phyloP scores from a whole-genome alignment of 1,140 invertebrate species.

The Halictus rubicundus region DNA sequence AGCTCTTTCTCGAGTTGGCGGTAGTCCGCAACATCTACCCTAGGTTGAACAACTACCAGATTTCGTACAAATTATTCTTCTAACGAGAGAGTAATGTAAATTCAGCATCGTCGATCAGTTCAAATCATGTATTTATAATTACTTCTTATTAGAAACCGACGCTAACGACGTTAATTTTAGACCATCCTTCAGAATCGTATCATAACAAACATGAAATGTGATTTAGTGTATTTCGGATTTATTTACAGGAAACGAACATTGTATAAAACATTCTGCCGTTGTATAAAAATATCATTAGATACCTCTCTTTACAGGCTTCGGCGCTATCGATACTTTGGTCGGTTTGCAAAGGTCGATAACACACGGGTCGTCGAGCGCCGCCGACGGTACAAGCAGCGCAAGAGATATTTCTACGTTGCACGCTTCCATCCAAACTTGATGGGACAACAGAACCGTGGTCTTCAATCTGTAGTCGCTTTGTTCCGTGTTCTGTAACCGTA shows the following conservation, averaged over 20 bases:
- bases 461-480: constrained; percentile 87
- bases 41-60: constrained; percentile 4
- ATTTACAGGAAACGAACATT: constrained; percentile 29
- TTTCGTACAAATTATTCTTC: constrained; percentile 25
- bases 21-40: constrained; percentile 43
- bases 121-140: constrained; percentile 28
- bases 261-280: constrained; percentile 21
- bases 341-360: constrained; percentile 93
- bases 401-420: constrained; percentile 93
- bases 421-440: constrained; percentile 94
- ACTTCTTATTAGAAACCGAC: constrained; percentile 26
- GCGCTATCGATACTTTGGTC: constrained; percentile 92
- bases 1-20: constrained; percentile 78
- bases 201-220: neutral
- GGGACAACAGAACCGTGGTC: constrained; percentile 93
- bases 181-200: neutral
- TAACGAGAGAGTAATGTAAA: neutral
- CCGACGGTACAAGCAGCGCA: constrained; percentile 89
- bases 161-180: neutral
- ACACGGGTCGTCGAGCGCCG: constrained; percentile 83
- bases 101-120: no score
- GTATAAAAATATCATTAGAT: constrained; percentile 76
- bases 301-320: constrained; percentile 92
- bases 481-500: constrained; percentile 80
- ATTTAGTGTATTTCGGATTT: constrained; percentile 17